phyloP scores from a whole-genome alignment of 2,113 vertebrate genomes.

The Eleginops maclovinus region DNA sequence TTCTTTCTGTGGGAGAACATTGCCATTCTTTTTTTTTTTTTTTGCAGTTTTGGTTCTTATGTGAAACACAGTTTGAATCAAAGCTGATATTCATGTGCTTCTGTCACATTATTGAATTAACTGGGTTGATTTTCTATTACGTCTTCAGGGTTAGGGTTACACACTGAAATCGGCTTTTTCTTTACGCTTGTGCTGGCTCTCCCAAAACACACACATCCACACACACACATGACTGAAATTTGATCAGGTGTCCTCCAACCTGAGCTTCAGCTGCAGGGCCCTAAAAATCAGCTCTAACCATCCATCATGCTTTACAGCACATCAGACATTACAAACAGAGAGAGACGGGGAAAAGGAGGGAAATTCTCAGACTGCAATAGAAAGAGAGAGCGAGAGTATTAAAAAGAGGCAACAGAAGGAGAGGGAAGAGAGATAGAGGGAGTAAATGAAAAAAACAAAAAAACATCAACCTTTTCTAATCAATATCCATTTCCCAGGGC shows the following conservation, averaged over 20 bases:
- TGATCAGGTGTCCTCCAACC: constrained; percentile 69
- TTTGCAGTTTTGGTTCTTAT: constrained; percentile 1
- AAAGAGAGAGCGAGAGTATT: constrained; percentile 35
- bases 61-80: background rate
- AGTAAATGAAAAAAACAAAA: background rate
- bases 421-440: constrained; percentile 26
- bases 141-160: constrained; percentile 10
- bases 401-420: constrained; percentile 46
- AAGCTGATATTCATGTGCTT: background rate
- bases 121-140: background rate
- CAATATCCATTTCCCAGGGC: constrained; percentile 85
- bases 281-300: constrained; percentile 72
- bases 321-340: constrained; percentile 61
- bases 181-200: background rate
- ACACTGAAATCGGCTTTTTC: constrained; percentile 11
- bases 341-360: constrained; percentile 29
- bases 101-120: constrained; percentile 17
- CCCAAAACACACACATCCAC: constrained; percentile 10
- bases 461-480: constrained; percentile 80
- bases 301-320: constrained; percentile 76
- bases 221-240: constrained; percentile 56
- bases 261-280: constrained; percentile 56
- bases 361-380: constrained; percentile 23
- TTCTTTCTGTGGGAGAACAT: background rate
- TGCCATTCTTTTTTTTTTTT: background rate